These are phyloP conservation scores for Pollimyrus isidori DNA, from an alignment of 2,113 vertebrate genomes.

Conservation along the genomic window DNA sequence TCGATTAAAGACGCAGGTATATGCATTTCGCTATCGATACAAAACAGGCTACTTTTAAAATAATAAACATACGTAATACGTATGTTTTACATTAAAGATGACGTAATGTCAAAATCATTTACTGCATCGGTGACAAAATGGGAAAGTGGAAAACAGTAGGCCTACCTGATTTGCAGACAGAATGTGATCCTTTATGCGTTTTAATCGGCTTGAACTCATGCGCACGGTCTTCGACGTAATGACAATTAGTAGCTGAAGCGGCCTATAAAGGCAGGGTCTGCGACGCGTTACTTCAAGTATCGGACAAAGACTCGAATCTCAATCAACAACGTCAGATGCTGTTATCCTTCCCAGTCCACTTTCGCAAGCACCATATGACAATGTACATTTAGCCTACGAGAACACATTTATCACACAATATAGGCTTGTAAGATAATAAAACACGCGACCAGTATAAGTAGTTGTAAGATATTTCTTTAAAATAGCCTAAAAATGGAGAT, in stretches of 20 bases:
- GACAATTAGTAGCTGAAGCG: no score
- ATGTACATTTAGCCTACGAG: background rate
- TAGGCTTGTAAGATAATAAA: background rate
- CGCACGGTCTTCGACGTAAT: background rate
- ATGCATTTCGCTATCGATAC: background rate
- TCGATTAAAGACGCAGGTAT: background rate
- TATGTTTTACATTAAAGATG: background rate
- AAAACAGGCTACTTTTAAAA: background rate
- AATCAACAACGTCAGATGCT: background rate
- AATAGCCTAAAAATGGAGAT: background rate
- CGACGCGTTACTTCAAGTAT: background rate
- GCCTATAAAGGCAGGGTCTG: background rate
- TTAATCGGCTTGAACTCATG: constrained; percentile 48
- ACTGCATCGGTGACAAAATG: background rate
- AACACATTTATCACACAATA: background rate
- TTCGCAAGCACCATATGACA: background rate
- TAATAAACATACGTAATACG: background rate
- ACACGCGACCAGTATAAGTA: background rate
- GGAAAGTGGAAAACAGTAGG: background rate
- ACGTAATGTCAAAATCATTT: background rate
- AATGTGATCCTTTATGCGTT: constrained; percentile 44
- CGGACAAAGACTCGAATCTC: background rate
- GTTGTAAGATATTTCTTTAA: background rate
- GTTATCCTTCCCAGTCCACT: background rate
- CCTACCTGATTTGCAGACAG: constrained; percentile 43